Evolutionary conservation across 2,797 vertebrate species (phyloP), one percentile per base, ranked within the genome.

Genomic region (Crenichthys baileyi): DNA sequence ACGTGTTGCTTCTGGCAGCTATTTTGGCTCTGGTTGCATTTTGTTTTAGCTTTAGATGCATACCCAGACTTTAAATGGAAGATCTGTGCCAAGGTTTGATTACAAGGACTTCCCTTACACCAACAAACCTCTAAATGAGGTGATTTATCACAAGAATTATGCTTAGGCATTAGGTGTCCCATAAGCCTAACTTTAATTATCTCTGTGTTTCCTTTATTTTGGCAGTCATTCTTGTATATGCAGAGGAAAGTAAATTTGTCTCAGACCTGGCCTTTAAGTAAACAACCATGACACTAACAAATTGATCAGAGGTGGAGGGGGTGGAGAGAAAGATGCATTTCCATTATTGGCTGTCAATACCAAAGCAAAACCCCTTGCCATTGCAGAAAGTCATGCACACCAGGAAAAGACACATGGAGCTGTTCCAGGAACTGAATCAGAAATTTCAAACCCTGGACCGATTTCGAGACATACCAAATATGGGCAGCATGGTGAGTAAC

Each of bases 351-450:
- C 93, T 94, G 93, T 93, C 89, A 93, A 94, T 94, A 95, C 91
- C 92, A 95, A 94, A 94, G 90, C 87, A 88, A 93, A 94, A 92
- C 84, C 92, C 95, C 94, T 96, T 96, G 97, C 93, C 96, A 93
- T 97, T 96, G 94, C 97, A 99, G 98, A 99, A 99, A 96, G 98
- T 99, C 97, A 99, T 99, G 98, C 98, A 99, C 96, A 99, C 98
- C 95, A 97, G 98, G 96, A 99, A 99, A 96, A 98, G 98, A 93
- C 98, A 99, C 92, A 99, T 99, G 98, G 98, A 99, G 96, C 95
- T 99, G 95, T 99, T 99, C 97, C 98, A 99, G 96, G 98, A 99
- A 96, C 96, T 99, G 96, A 99, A 99, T 97, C 98, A 99, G 96
- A 99, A 99, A 97, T 99, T 99, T 97, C 98, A 99, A 95, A 99